These are phyloP conservation scores for Schizotus pectinicornis DNA, from an alignment of 2,888 invertebrate species.

Conservation along the genomic window DNA sequence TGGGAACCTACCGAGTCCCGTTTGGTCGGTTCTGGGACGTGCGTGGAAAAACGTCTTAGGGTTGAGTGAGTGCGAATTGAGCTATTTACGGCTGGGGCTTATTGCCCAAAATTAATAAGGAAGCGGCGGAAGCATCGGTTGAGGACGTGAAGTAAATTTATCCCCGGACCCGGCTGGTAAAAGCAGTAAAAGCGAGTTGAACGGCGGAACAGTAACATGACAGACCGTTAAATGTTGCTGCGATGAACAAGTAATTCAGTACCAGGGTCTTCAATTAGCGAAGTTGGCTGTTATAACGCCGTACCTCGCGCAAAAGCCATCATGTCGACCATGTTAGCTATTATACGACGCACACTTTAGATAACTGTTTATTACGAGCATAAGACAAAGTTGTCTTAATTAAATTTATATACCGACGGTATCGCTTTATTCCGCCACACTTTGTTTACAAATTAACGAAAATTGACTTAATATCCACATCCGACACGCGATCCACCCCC, in stretches of 20 bases:
- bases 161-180: constrained; percentile 36
- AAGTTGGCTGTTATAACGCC: constrained; percentile 54
- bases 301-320: constrained; percentile 43
- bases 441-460: constrained; percentile 28
- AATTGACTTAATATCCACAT: background rate
- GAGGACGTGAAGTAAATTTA: constrained; percentile 33
- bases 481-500: too few relatives aligned
- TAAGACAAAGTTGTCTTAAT: constrained; percentile 51
- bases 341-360: constrained; percentile 46
- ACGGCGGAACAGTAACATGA: constrained; percentile 49
- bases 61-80: background rate
- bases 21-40: too few relatives aligned
- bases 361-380: constrained; percentile 48
- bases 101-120: constrained; percentile 27
- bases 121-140: constrained; percentile 27
- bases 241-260: constrained; percentile 58
- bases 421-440: constrained; percentile 18
- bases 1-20: too few relatives aligned
- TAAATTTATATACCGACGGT: constrained; percentile 41
- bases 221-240: constrained; percentile 56
- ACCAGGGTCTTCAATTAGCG: constrained; percentile 58
- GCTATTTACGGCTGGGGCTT: constrained; percentile 5
- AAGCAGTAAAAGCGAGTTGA: constrained; percentile 46
- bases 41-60: too few relatives aligned
- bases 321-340: constrained; percentile 45